Evolutionary conservation across 2,113 vertebrate species (phyloP).

Genomic region (Nothobranchius kuhntae): DNA sequence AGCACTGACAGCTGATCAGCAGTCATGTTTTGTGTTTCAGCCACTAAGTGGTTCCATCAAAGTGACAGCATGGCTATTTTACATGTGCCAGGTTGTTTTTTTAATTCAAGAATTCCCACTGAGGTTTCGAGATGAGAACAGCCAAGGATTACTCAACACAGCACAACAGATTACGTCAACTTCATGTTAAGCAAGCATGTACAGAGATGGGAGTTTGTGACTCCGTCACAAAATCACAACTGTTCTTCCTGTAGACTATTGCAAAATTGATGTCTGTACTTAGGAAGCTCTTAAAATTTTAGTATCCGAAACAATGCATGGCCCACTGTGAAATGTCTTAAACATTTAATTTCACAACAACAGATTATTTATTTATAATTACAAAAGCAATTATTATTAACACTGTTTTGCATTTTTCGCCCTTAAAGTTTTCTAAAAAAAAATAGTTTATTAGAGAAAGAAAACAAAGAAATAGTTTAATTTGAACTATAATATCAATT

Average conservation of each 20-base stretch:
- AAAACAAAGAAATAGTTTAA: no score
- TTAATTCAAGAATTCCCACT: conserved; percentile 40
- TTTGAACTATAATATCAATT: not conserved
- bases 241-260: conserved; percentile 34
- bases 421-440: no score
- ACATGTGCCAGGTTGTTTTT: conserved; percentile 35
- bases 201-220: conserved; percentile 38
- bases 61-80: conserved; percentile 53
- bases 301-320: conserved; percentile 32
- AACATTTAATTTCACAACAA: conserved; percentile 17
- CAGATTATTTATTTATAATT: no score
- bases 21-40: conserved; percentile 48
- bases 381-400: no score
- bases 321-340: conserved; percentile 23
- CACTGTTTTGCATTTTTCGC: no score
- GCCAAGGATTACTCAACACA: conserved; percentile 56
- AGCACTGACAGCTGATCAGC: conserved; percentile 53
- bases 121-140: conserved; percentile 56
- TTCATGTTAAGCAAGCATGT: conserved; percentile 45
- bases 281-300: conserved; percentile 34
- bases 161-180: conserved; percentile 49
- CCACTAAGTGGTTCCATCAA: conserved; percentile 54
- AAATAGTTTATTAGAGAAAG: no score
- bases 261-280: conserved; percentile 51
- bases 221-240: conserved; percentile 46